phyloP scores from a whole-genome alignment of 2,888 invertebrate genomes.

The Sminthurides aquaticus region DNA sequence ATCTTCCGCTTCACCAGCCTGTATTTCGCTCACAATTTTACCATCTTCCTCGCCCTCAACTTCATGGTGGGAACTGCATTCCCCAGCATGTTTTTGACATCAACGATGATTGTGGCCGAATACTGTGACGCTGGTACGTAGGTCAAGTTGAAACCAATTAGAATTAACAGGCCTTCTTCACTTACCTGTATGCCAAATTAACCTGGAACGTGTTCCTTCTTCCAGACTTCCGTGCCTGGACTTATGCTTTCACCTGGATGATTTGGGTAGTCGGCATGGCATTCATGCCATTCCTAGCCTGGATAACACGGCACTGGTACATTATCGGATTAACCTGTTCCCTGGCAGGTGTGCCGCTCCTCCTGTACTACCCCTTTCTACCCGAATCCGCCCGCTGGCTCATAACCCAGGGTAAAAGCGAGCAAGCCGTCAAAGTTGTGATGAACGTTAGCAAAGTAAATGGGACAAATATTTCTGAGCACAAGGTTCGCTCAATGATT shows the following conservation, averaged over 20 bases:
- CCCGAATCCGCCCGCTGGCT: slow-evolving; percentile 44
- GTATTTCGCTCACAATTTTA: slow-evolving; percentile 26
- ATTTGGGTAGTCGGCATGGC: slow-evolving; percentile 44
- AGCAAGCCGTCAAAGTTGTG: slow-evolving; percentile 29
- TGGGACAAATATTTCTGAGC: slow-evolving; percentile 14
- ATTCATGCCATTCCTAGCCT: slow-evolving; percentile 44
- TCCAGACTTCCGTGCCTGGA: slow-evolving; percentile 29
- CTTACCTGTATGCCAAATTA: neutral
- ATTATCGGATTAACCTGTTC: slow-evolving; percentile 43
- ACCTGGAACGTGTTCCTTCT: neutral
- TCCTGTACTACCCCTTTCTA: slow-evolving; percentile 35
- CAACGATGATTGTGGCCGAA: slow-evolving; percentile 34
- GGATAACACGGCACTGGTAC: slow-evolving; percentile 43
- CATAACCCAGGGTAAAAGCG: slow-evolving; percentile 34
- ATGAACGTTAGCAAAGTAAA: slow-evolving; percentile 31
- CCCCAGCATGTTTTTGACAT: slow-evolving; percentile 35
- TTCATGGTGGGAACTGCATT: slow-evolving; percentile 32
- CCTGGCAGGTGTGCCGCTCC: slow-evolving; percentile 35
- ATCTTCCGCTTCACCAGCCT: slow-evolving; percentile 29
- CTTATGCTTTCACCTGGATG: slow-evolving; percentile 16
- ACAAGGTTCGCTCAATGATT: slow-evolving; percentile 9
- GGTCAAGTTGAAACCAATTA: too few relatives aligned
- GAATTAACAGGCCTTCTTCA: neutral
- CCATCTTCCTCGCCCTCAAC: slow-evolving; percentile 24
- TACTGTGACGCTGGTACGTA: slow-evolving; percentile 33